Evolutionary conservation across 2,888 invertebrate genomes (phyloP).

Genomic region (Gasteruption jaculator): DNA sequence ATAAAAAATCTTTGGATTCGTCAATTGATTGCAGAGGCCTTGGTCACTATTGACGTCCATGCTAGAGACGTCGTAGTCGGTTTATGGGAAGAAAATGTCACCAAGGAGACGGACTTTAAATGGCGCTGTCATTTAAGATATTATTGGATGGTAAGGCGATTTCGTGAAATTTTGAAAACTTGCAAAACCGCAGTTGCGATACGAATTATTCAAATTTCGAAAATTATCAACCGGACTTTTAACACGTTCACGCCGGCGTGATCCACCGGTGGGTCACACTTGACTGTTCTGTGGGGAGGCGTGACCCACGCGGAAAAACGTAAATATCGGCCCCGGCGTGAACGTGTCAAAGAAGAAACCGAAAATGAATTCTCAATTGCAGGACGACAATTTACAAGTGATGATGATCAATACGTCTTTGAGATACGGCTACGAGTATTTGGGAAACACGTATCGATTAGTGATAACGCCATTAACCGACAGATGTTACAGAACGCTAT

Average conservation of each 20-base stretch:
- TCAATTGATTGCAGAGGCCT: conserved; percentile 61
- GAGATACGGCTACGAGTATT: conserved; percentile 78
- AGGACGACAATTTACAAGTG: conserved; percentile 53
- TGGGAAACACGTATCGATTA: conserved; percentile 82
- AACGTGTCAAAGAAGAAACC: too few relatives aligned
- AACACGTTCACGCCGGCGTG: too few relatives aligned
- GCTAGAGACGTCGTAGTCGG: conserved; percentile 80
- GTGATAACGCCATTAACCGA: conserved; percentile 94
- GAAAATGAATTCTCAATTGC: too few relatives aligned
- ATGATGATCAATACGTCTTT: conserved; percentile 61
- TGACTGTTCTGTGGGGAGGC: too few relatives aligned
- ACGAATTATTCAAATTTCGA: too few relatives aligned
- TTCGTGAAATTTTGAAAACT: not conserved
- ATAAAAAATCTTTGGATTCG: too few relatives aligned
- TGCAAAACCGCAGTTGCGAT: not conserved
- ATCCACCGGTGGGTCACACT: too few relatives aligned
- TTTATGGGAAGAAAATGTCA: conserved; percentile 63
- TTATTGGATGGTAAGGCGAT: conserved; percentile 74
- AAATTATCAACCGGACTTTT: too few relatives aligned
- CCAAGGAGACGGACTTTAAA: conserved; percentile 76
- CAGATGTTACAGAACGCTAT: conserved; percentile 70
- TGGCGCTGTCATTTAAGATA: conserved; percentile 87
- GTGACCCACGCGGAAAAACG: too few relatives aligned
- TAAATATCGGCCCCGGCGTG: too few relatives aligned
- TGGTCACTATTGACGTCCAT: conserved; percentile 91